Conservation (phyloP, 1,140 invertebrate genomes). For the Elysia chlorotica region DNA sequence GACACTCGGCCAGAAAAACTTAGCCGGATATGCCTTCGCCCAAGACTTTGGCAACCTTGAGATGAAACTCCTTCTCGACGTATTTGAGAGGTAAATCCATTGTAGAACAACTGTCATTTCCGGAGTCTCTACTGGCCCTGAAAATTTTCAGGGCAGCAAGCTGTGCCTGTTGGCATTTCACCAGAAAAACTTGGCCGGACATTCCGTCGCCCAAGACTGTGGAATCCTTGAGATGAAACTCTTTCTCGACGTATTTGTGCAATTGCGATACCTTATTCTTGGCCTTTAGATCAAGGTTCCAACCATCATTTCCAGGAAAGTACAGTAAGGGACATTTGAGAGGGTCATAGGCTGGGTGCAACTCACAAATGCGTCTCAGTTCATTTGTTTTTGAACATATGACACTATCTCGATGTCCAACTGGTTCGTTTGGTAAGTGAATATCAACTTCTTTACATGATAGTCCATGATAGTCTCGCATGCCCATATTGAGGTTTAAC, state of each 20-base stretch:
- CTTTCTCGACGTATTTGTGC: neutral
- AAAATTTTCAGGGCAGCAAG: neutral
- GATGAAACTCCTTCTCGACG: no score
- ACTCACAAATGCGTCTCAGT: neutral
- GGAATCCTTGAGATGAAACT: neutral
- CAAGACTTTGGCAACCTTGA: constrained; percentile 65
- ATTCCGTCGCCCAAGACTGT: neutral
- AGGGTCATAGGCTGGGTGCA: neutral
- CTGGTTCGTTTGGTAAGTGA: neutral
- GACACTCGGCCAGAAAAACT: constrained; percentile 65
- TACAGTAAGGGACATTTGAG: neutral
- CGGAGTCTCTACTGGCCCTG: neutral
- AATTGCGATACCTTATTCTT: neutral
- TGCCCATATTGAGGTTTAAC: neutral
- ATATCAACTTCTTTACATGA: neutral
- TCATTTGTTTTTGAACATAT: neutral
- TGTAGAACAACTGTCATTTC: no score
- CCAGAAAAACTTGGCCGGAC: no score
- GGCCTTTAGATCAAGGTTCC: neutral
- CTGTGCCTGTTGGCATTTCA: no score
- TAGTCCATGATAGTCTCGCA: neutral
- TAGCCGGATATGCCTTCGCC: constrained; percentile 60
- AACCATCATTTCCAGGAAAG: neutral
- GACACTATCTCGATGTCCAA: neutral
- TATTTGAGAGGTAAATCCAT: no score